Conservation (phyloP, 2,797 vertebrate genomes). For the Coracias cyanogaster region DNA sequence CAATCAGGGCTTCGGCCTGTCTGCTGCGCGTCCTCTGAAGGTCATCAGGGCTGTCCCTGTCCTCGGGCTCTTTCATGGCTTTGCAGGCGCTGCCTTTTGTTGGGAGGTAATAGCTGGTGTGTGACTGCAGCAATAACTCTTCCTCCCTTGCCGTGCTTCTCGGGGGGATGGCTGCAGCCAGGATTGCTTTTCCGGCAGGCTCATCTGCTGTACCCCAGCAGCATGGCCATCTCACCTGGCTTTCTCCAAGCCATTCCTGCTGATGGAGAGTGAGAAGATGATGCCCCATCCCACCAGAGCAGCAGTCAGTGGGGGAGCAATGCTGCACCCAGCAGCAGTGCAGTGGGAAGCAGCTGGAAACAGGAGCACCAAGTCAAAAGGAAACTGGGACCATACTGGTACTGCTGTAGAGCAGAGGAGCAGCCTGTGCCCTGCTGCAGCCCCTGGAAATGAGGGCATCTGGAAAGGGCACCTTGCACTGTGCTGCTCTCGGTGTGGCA, state of each 20-base stretch:
- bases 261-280: neutral
- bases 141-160: fast-evolving
- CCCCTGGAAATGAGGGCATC: neutral
- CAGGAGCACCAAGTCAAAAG: fast-evolving
- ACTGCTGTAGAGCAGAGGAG: neutral
- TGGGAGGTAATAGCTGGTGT: conserved; percentile 17
- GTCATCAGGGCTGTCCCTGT: conserved; percentile 18
- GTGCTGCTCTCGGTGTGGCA: fast-evolving
- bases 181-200: neutral
- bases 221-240: fast-evolving
- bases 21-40: neutral
- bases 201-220: neutral
- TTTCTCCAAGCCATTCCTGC: neutral
- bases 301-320: fast-evolving
- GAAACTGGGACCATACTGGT: fast-evolving
- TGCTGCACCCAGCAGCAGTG: neutral
- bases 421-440: neutral
- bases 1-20: conserved; percentile 1
- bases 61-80: neutral
- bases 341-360: neutral
- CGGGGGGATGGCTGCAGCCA: neutral
- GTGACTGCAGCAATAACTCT: conserved; percentile 51
- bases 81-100: conserved; percentile 48
- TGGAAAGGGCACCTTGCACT: neutral
- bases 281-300: fast-evolving